Evolutionary conservation across 2,797 vertebrate genomes (phyloP), one percentile per base, ranked within the genome.

Genomic region (Channallabes apus): DNA sequence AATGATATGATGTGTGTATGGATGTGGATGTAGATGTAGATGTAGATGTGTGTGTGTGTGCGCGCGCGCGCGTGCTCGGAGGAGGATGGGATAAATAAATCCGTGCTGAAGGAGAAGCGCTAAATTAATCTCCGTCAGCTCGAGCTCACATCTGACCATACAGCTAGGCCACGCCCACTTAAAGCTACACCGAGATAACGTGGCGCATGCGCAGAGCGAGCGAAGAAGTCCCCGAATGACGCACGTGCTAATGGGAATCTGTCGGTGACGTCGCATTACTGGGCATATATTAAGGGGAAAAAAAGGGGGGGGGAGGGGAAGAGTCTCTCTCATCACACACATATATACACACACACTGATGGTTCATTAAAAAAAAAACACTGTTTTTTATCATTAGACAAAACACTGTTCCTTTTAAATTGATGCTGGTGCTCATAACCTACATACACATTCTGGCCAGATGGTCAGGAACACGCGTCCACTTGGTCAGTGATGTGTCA

Each of bases 81-180:
- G 72, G 46, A 67, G 9, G 56, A 32, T n/a, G 22, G 61, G 67
- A 71, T 24, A 27, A 59, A 32, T 59, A 78, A 64, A 62, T 61
- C 59, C 61, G 6, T 1, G 22, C 0, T 65, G 61, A 27, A 64
- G 59, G 59, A 80, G 78, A 80, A 24, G 61, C 27, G 35, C 3
- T 80, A n/a, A n/a, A n/a, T 51, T 64, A 80, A 65, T 46, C 78
- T 80, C 61, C 61, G 77, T 79, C 59, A 62, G 59, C 6, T 80
- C 5, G 61, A 80, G 78, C 22, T 80, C 78, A 80, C 59, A 64
- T 80, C 78, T 80, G 35, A 80, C 78, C 78, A 64, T 80, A 46
- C 38, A 46, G 24, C 24, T 27, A 46, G 22, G 78, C 61, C 78
- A 65, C 78, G 35, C 78, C 78, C 59, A 64, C 38, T 80, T 80